Base-by-base conservation (phyloP, 2,797 vertebrate genomes). In the Arrhamphus sclerolepis region DNA sequence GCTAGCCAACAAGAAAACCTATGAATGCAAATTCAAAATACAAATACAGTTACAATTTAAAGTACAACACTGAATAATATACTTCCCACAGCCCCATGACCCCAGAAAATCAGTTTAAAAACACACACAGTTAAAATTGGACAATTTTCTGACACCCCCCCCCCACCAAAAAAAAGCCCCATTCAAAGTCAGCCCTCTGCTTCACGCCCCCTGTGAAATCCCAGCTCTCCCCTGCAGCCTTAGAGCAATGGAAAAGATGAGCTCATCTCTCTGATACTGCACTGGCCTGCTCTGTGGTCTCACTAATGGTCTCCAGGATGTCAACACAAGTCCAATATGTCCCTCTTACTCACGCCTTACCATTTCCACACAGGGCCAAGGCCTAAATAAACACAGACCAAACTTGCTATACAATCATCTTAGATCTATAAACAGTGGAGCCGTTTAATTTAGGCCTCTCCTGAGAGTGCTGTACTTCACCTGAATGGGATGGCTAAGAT, bases 381-480 rank as follows among this genome's bases (percentile, higher is more conserved):
- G 75, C 70, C 82, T 78, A 89, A 89, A 89, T 81, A 91, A 89
- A 90, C 86, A 88, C 26, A 74, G 52, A 40, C 58, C 64, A 81
- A 62, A 86, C 75, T 74, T 31, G 68, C 83, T 86, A 76, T 82
- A 83, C 77, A 83, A 89, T 88, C 84, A 85, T 62, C 68, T 72
- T 78, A 64, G 58, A 87, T 89, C 78, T 89, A 84, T 83, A 90
- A 89, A 89, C 83, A 85, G 72, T n/a, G 50, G 64, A 46, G 26
- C 56, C 22, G 79, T 74, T 82, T 82, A 85, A 89, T 87, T 84
- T 51, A 75, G 75, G 61, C 62, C 57, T 7, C 49, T 87, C 83
- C 78, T 76, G 16, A 49, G 80, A 82, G 84, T 14, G 18, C 59
- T 7, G 29, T 46, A 53, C 72, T 76, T 65, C 61, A 58, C 75